Conservation (phyloP, 2,888 invertebrate species). For the Drosophila paucipuncta region DNA sequence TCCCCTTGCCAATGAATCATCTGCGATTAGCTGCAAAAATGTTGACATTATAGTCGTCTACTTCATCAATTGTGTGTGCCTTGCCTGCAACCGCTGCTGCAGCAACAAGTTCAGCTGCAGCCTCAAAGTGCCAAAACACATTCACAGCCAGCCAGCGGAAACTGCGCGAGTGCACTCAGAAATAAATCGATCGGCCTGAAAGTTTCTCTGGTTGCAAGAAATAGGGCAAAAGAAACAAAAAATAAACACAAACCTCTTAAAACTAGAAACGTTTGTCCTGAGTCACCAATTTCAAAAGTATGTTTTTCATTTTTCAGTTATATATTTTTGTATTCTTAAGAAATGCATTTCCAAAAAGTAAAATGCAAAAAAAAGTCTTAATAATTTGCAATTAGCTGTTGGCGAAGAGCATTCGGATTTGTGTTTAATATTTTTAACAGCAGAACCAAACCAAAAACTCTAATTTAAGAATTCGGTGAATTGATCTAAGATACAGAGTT, state of each 20-base stretch:
- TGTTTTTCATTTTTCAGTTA: too few relatives aligned
- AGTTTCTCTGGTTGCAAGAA: not conserved
- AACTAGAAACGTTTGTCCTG: not conserved
- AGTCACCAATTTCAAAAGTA: too few relatives aligned
- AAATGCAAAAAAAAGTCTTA: not conserved
- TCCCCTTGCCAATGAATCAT: not conserved
- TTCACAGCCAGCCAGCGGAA: constrained; percentile 6
- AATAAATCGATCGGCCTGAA: not conserved
- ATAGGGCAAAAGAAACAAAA: not conserved
- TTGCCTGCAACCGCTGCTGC: not conserved
- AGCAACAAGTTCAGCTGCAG: constrained; percentile 46
- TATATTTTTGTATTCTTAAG: not conserved
- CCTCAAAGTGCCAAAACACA: constrained; percentile 19
- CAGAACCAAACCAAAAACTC: too few relatives aligned
- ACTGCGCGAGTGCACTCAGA: not conserved
- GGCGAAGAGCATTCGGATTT: too few relatives aligned
- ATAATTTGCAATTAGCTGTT: not conserved
- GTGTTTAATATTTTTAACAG: too few relatives aligned
- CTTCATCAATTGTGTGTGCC: constrained; percentile 54
- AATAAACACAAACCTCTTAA: not conserved
- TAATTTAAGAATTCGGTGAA: too few relatives aligned
- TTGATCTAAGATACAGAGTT: too few relatives aligned
- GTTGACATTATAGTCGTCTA: constrained; percentile 54
- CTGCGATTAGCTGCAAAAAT: constrained; percentile 60
- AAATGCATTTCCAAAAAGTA: not conserved